A percentile compares a stretch with the other conserved stretches of the same genome.
phyloP scores from a whole-genome alignment of 1,140 invertebrate genomes.

The Charaxes varanes region DNA sequence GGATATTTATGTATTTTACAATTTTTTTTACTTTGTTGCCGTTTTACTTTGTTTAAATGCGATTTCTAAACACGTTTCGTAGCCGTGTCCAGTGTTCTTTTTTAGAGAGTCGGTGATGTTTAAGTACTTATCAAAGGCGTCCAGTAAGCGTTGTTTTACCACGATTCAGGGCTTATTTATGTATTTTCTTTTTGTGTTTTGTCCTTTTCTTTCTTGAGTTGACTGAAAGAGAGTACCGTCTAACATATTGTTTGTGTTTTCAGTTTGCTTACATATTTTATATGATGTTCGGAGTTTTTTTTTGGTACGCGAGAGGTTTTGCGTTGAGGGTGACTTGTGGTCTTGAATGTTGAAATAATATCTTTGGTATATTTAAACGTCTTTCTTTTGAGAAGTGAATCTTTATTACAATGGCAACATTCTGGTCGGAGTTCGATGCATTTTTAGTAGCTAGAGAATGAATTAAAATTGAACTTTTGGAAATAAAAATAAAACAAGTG shows the following conservation, averaged over 20 bases:
- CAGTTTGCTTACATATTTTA: slow-evolving; percentile 30
- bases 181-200: slow-evolving; percentile 7
- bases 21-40: too few relatives aligned
- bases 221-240: slow-evolving; percentile 1
- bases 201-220: slow-evolving; percentile 8
- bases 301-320: slow-evolving; percentile 26
- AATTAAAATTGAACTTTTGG: too few relatives aligned
- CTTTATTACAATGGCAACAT: too few relatives aligned
- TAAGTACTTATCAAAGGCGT: slow-evolving; percentile 25
- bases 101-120: slow-evolving; percentile 8
- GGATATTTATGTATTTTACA: too few relatives aligned
- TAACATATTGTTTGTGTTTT: slow-evolving; percentile 20
- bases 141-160: slow-evolving; percentile 10
- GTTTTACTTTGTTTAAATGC: too few relatives aligned
- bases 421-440: too few relatives aligned
- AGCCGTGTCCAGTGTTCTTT: too few relatives aligned
- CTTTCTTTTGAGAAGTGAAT: neutral
- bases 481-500: too few relatives aligned
- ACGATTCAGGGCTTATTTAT: slow-evolving; percentile 13
- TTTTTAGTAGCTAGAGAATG: too few relatives aligned
- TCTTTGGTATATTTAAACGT: neutral
- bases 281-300: slow-evolving; percentile 24
- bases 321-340: slow-evolving; percentile 16
- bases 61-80: too few relatives aligned
- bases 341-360: neutral